Percentiles rank a stretch among this genome's conserved stretches.
These are phyloP conservation scores for Oxyura jamaicensis DNA, from an alignment of 2,113 vertebrate species.

Conservation along the genomic window DNA sequence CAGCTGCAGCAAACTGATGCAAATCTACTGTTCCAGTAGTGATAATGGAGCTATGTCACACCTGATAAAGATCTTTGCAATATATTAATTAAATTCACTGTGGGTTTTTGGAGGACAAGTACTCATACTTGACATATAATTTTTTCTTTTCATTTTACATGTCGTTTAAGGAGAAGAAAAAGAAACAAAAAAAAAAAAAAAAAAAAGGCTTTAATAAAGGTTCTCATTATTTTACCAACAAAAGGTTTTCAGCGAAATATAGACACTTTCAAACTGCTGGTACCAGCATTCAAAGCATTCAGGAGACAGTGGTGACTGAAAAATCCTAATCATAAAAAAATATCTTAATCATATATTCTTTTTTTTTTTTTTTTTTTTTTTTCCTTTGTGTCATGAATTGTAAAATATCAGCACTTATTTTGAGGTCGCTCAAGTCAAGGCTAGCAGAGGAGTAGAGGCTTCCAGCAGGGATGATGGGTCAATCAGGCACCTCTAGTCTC, in stretches of 20 bases:
- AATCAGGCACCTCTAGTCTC: constrained; percentile 72
- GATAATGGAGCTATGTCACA: background rate
- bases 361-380: constrained; percentile 43
- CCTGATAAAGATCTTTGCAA: background rate
- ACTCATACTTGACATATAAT: background rate
- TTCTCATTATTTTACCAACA: background rate
- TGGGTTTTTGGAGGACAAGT: background rate
- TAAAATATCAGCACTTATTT: constrained; percentile 74
- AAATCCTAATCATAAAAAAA: constrained; percentile 34
- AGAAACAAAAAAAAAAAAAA: background rate
- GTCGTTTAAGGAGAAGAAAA: background rate
- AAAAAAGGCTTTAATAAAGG: background rate
- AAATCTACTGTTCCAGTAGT: background rate
- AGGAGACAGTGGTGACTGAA: constrained; percentile 14
- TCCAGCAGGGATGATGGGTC: constrained; percentile 74
- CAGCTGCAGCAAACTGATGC: background rate
- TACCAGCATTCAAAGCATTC: constrained; percentile 10
- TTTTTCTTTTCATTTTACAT: background rate
- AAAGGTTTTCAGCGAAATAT: background rate
- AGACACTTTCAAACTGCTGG: background rate
- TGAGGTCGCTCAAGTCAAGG: constrained; percentile 61
- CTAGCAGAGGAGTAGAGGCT: constrained; percentile 53
- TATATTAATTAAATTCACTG: background rate
- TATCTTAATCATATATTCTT: constrained; percentile 44
- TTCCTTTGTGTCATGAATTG: constrained; percentile 62